phyloP scores from a whole-genome alignment of 37 sponge, comb jelly and placozoan species.

The Trichoplax adhaerens region DNA sequence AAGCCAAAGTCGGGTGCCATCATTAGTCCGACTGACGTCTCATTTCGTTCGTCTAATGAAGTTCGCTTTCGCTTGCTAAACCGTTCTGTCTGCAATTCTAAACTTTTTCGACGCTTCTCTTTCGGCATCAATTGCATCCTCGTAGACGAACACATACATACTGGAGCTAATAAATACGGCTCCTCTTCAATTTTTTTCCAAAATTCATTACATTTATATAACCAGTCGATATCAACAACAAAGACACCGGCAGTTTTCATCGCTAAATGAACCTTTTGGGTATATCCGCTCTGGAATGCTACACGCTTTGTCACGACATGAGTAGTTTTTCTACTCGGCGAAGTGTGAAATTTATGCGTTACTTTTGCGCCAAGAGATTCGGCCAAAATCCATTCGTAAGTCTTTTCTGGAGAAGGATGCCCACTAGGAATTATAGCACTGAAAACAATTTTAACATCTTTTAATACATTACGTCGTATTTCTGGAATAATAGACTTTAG shows the following conservation, averaged over 20 bases:
- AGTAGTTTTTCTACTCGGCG: conserved; percentile 28
- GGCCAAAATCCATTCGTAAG: conserved; percentile 78
- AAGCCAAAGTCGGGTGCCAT: no score
- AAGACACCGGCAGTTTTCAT: conserved; percentile 42
- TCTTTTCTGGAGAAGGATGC: conserved; percentile 35
- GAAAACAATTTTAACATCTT: conserved; percentile 56
- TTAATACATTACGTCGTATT: conserved; percentile 49
- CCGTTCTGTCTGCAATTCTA: no score
- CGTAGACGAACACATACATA: no score
- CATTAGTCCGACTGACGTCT: no score
- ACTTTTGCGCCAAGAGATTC: conserved; percentile 8
- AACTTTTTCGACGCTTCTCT: no score
- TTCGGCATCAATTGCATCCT: no score
- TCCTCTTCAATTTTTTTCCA: conserved; percentile 67
- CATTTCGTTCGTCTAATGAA: no score
- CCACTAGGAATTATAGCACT: conserved; percentile 91
- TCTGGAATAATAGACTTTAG: conserved; percentile 66
- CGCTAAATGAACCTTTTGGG: conserved; percentile 71
- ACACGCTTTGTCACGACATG: conserved; percentile 71
- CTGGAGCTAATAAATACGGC: not conserved
- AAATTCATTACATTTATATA: conserved; percentile 81
- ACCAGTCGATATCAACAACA: conserved; percentile 67
- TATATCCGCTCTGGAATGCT: conserved; percentile 15
- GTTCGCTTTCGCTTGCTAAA: no score
- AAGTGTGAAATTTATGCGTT: not conserved